Evolutionary conservation across 2,113 vertebrate genomes (phyloP).

Genomic region (Triplophysa tibetana): DNA sequence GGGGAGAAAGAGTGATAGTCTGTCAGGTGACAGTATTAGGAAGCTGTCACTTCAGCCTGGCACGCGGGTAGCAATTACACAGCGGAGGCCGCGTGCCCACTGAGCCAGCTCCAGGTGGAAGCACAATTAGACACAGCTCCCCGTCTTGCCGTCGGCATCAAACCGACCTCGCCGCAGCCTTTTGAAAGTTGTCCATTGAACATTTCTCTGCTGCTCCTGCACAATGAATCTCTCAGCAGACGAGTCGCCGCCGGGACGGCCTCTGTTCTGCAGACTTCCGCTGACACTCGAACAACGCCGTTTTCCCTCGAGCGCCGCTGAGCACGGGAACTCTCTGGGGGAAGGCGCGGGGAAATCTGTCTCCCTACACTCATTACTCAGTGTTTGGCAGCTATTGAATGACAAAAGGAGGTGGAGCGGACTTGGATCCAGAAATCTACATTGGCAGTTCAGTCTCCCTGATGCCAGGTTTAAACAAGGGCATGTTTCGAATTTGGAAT

Average conservation of each 20-base stretch:
- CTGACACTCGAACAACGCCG: neutral
- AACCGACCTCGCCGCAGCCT: slow-evolving; percentile 22
- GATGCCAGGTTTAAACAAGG: slow-evolving; percentile 63
- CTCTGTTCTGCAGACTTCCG: slow-evolving; percentile 10
- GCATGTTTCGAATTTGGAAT: slow-evolving; percentile 34
- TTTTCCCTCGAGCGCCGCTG: neutral
- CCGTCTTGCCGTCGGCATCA: slow-evolving; percentile 38
- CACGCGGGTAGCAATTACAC: slow-evolving; percentile 49
- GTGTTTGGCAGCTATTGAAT: slow-evolving; percentile 64
- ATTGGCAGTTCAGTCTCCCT: slow-evolving; percentile 68
- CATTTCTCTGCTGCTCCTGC: slow-evolving; percentile 12
- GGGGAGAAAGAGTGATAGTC: slow-evolving; percentile 58
- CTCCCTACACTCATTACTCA: slow-evolving; percentile 58
- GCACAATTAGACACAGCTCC: slow-evolving; percentile 52
- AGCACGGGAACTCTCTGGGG: slow-evolving; percentile 7
- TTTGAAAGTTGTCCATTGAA: slow-evolving; percentile 35
- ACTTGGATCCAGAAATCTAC: slow-evolving; percentile 58
- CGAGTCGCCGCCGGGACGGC: neutral
- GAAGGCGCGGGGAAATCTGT: slow-evolving; percentile 57
- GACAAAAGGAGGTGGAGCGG: slow-evolving; percentile 19
- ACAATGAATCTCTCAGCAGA: slow-evolving; percentile 27
- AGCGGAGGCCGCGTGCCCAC: slow-evolving; percentile 19
- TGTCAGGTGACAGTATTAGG: slow-evolving; percentile 60
- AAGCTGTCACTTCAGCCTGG: slow-evolving; percentile 46
- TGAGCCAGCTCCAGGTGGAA: slow-evolving; percentile 56